Percentiles rank a stretch among this genome's conserved stretches.
phyloP scores from a whole-genome alignment of 2,797 vertebrate species.

The Lutjanus campechanus region DNA sequence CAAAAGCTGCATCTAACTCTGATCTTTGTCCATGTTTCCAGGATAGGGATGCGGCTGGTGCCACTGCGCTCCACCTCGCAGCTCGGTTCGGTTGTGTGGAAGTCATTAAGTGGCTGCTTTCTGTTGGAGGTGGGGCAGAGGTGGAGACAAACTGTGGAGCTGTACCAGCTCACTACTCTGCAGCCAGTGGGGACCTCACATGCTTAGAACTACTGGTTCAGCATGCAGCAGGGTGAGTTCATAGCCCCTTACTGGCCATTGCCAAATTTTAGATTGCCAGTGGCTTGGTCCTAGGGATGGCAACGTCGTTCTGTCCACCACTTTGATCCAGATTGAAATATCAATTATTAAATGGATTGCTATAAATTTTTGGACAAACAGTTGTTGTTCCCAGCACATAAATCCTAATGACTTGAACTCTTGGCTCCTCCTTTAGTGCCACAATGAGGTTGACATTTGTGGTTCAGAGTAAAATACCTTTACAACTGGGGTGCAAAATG shows the following conservation, averaged over 20 bases:
- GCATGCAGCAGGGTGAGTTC: conserved; percentile 81
- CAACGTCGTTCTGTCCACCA: not conserved
- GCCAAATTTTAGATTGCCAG: not conserved
- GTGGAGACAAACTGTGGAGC: conserved; percentile 87
- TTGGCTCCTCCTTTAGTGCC: not conserved
- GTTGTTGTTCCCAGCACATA: not conserved
- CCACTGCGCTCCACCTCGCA: conserved; percentile 89
- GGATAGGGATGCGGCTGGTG: conserved; percentile 87
- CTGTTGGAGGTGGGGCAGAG: conserved; percentile 74
- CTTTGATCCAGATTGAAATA: not conserved
- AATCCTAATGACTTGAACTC: not conserved
- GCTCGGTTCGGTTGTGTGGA: conserved; percentile 86
- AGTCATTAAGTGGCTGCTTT: conserved; percentile 87
- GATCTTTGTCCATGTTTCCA: conserved; percentile 46
- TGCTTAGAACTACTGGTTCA: conserved; percentile 87
- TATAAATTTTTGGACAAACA: not conserved
- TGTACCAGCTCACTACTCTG: conserved; percentile 89
- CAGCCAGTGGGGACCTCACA: conserved; percentile 87
- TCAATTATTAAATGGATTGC: not conserved
- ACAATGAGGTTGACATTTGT: not conserved
- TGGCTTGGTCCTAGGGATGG: too few relatives aligned
- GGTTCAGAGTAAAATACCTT: not conserved
- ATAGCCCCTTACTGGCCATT: not conserved
- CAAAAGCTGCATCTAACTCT: not conserved
- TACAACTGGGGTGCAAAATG: too few relatives aligned